Percentiles rank a stretch among this genome's conserved stretches.
Evolutionary conservation across 2,797 vertebrate species (phyloP).

Genomic region (Muscicapa striata): DNA sequence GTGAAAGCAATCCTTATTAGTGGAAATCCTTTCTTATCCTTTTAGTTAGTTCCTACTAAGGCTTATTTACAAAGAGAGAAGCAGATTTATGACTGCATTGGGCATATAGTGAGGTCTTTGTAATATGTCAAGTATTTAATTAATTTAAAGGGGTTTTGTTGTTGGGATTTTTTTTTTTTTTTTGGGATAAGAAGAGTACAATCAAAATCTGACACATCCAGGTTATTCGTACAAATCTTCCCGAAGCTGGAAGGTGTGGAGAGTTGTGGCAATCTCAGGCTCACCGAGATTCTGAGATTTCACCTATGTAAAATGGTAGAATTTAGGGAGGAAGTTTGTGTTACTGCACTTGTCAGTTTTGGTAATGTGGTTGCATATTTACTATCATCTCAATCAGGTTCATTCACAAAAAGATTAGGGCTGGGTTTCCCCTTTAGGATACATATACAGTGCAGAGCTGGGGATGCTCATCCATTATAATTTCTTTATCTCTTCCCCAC

Average conservation of each 20-base stretch:
- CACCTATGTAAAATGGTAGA: not conserved
- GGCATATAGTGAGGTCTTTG: not conserved
- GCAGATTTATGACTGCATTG: not conserved
- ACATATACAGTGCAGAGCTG: not conserved
- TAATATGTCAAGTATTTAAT: conserved; percentile 34
- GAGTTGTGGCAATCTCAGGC: not conserved
- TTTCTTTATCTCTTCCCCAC: not conserved
- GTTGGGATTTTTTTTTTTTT: not conserved
- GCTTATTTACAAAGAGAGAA: conserved; percentile 22
- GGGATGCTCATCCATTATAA: not conserved
- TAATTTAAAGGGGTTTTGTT: not conserved
- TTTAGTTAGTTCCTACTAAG: not conserved
- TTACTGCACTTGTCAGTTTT: not conserved
- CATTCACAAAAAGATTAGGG: not conserved
- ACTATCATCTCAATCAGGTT: not conserved
- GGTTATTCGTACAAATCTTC: not conserved
- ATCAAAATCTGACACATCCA: not conserved
- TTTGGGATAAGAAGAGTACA: not conserved
- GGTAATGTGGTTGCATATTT: not conserved
- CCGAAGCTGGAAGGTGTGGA: not conserved
- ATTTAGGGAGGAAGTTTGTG: not conserved
- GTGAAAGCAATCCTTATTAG: not conserved
- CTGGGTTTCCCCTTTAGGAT: not conserved
- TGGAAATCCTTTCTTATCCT: conserved; percentile 31
- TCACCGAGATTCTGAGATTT: not conserved